A percentile compares a stretch with the other conserved stretches of the same genome.
Conservation (phyloP, 64 coral and sea anemone genomes). For the Acropora yongei region DNA sequence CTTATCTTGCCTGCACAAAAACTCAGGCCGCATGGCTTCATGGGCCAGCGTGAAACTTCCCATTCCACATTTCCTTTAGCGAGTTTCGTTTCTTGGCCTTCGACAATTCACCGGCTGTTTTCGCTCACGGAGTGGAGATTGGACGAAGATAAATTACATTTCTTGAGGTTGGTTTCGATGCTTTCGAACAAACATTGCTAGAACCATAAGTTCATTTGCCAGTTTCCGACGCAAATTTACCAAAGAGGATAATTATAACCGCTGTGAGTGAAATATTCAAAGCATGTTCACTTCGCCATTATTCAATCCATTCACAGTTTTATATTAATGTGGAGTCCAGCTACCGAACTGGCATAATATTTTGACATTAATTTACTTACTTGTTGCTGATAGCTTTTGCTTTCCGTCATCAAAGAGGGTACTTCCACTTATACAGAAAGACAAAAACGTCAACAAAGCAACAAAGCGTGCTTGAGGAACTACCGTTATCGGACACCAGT, state of each 20-base stretch:
- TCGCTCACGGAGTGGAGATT: slow-evolving; percentile 72
- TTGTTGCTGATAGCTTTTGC: slow-evolving; percentile 44
- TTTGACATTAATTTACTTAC: not conserved
- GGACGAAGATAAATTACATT: not conserved
- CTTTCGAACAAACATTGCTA: no score
- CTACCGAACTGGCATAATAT: not conserved
- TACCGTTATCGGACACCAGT: no score
- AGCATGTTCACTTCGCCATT: no score
- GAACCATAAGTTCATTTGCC: no score
- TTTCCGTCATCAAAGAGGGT: not conserved
- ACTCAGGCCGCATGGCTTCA: slow-evolving; percentile 72
- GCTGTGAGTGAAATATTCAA: no score
- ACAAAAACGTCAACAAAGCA: not conserved
- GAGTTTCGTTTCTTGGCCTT: slow-evolving; percentile 80
- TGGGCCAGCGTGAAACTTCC: slow-evolving; percentile 79
- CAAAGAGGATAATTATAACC: no score
- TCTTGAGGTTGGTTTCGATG: no score
- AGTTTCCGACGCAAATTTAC: no score
- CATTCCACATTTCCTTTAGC: slow-evolving; percentile 75
- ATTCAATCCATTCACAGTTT: not conserved
- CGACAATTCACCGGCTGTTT: slow-evolving; percentile 74
- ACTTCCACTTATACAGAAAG: not conserved
- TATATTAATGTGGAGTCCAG: not conserved
- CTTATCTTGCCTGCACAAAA: not conserved
- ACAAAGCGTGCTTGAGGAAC: no score